Percentiles rank a stretch among this genome's conserved stretches.
These are phyloP conservation scores for Saguinus midas DNA, from an alignment of 2,113 vertebrate genomes.

Conservation along the genomic window DNA sequence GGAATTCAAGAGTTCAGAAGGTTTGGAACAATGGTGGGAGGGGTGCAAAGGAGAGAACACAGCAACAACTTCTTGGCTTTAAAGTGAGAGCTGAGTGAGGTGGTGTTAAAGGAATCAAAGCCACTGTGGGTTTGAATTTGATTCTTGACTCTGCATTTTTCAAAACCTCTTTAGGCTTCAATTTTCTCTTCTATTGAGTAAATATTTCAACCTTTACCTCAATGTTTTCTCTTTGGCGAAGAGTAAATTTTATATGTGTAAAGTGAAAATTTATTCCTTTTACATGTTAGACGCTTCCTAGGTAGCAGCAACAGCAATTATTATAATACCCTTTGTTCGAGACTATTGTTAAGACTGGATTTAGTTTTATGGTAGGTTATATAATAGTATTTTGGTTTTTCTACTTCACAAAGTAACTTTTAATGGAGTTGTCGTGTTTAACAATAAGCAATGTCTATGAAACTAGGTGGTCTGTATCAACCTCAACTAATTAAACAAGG, in stretches of 20 bases:
- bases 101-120: background rate
- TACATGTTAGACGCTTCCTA: background rate
- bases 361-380: background rate
- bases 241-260: background rate
- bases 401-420: background rate
- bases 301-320: background rate
- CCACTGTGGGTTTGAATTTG: background rate
- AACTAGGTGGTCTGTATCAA: background rate
- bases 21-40: background rate
- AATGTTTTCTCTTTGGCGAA: background rate
- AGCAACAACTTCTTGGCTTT: background rate
- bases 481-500: conserved; percentile 1
- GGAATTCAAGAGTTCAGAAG: background rate
- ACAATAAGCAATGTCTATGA: background rate
- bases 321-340: background rate
- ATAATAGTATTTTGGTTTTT: background rate
- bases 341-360: background rate
- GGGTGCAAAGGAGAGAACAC: background rate
- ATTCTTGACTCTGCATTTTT: background rate
- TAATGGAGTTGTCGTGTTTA: background rate
- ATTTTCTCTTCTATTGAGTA: background rate
- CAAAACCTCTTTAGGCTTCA: background rate
- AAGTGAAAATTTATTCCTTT: background rate
- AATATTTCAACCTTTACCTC: background rate
- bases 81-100: background rate